Conservation (phyloP, 1,140 invertebrate species). For the Drosophila pandora region DNA sequence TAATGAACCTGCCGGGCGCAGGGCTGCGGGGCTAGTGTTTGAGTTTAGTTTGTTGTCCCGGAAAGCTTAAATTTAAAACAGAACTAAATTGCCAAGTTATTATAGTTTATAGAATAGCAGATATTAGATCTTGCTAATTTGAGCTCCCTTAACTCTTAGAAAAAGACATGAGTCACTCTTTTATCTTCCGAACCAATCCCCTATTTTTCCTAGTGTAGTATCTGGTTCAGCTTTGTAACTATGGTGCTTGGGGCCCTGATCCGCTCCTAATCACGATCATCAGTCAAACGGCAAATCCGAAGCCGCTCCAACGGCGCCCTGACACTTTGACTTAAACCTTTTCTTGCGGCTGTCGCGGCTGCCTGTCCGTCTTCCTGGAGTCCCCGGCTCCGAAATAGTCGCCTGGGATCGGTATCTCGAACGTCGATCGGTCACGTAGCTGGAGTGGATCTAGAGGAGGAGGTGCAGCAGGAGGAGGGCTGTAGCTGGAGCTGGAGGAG, state of each 20-base stretch:
- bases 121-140: too few relatives aligned
- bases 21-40: background rate
- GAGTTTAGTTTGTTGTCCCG: background rate
- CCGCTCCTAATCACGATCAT: slow-evolving; percentile 75
- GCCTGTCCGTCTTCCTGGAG: slow-evolving; percentile 30
- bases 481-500: slow-evolving; percentile 18
- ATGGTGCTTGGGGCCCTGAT: background rate
- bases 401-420: slow-evolving; percentile 55
- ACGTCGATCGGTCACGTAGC: slow-evolving; percentile 77
- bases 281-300: slow-evolving; percentile 78
- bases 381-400: slow-evolving; percentile 21
- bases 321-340: slow-evolving; percentile 65
- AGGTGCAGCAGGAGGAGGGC: slow-evolving; percentile 4
- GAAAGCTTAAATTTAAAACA: background rate
- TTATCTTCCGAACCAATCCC: too few relatives aligned
- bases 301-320: slow-evolving; percentile 56
- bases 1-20: slow-evolving; percentile 69
- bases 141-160: too few relatives aligned
- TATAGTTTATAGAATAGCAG: too few relatives aligned
- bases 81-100: too few relatives aligned
- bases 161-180: too few relatives aligned
- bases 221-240: slow-evolving; percentile 1
- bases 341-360: slow-evolving; percentile 28
- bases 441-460: slow-evolving; percentile 6
- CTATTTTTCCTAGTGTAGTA: slow-evolving; percentile 7